Evolutionary conservation across 2,797 vertebrate species (phyloP).

Genomic region (Danio aesculapii): DNA sequence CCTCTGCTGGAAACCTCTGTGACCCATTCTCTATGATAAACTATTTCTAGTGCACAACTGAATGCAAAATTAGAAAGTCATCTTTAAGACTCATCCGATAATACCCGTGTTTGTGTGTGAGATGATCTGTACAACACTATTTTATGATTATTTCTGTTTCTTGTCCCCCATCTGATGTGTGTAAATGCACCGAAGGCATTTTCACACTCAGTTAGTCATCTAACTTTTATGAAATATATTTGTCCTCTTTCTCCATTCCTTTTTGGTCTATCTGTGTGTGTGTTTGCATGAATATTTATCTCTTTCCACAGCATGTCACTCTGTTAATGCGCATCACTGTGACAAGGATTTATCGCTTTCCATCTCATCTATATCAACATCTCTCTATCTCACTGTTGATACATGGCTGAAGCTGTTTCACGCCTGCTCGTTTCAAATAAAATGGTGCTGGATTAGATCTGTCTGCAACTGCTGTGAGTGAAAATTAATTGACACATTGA

Average conservation of each 20-base stretch:
- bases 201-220: neutral
- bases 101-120: neutral
- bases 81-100: neutral
- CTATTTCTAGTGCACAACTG: neutral
- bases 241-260: conserved; percentile 6
- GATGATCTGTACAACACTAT: neutral
- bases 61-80: neutral
- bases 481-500: conserved; percentile 52
- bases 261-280: conserved; percentile 9
- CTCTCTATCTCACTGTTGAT: neutral
- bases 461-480: conserved; percentile 27
- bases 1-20: neutral
- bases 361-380: neutral
- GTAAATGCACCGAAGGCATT: neutral
- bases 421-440: neutral
- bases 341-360: conserved; percentile 65
- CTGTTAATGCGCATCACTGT: conserved; percentile 67
- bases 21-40: conserved; percentile 2
- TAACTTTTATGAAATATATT: conserved; percentile 27
- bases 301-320: conserved; percentile 67
- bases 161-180: conserved; percentile 4
- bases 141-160: conserved; percentile 14
- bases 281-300: conserved; percentile 66
- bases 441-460: neutral
- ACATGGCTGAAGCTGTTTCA: conserved; percentile 5